Base-by-base conservation (phyloP, 2,888 invertebrate genomes). In the Selenia dentaria region DNA sequence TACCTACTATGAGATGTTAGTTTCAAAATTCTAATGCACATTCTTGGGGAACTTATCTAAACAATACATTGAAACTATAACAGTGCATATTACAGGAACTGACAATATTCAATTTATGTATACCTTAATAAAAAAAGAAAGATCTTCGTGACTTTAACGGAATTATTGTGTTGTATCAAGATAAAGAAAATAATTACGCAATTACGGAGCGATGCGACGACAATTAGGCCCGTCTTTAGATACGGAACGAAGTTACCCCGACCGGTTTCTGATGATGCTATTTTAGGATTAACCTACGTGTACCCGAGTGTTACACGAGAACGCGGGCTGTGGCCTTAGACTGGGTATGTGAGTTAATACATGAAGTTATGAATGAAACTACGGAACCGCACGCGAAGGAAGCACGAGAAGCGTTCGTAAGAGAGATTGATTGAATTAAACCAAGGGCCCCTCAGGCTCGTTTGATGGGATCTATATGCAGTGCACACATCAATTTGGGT, bases 401-500 rank as follows among this genome's bases (percentile, higher is more conserved):
- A 43, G 50, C 39, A 37, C 38, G 56, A 57, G 59, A 57, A 58
- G 58, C 46, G 45, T 52, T 52, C 51, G 50, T 50, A 56, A 61
- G 62, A 60, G 57, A 58, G 68, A 70, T 74, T 85, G 79, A 87
- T 85, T 85, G 78, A 86, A 85, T 87, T 80, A 83, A 82, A 67
- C 69, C 65, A 69, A 74, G 74, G 78, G 72, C 75, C 80, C 83
- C 78, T 74, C 73, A 59, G 43, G 63, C 55, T 70, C 69, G 69
- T 79, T 74, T 65, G 70, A 67, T 69, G 59, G 78, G 74, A 84
- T 86, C 74, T 79, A 81, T 83, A 72, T 82, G 84, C 79, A 65
- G 70, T 61, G 70, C 71, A 86, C 86, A 87, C 83, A 88, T 83
- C 83, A 84, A 88, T 88, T 87, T 81, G 79, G 64, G 70, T 82